phyloP scores from a whole-genome alignment of 1,140 invertebrate species.

The Eriosoma lanigerum region DNA sequence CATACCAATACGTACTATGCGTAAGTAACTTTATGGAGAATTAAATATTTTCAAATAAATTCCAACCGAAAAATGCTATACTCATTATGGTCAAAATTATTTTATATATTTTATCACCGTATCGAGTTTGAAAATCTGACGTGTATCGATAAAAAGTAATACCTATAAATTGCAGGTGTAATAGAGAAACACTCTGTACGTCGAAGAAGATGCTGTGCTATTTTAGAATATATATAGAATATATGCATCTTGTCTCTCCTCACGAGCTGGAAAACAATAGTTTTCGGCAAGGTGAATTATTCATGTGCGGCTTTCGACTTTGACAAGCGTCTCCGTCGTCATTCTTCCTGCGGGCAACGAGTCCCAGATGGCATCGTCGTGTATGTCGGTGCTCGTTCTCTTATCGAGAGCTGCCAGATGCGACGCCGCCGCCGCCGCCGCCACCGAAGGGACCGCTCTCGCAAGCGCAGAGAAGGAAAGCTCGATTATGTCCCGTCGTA shows the following conservation, averaged over 20 bases:
- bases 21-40: too few relatives aligned
- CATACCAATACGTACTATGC: too few relatives aligned
- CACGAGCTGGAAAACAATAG: slow-evolving; percentile 34
- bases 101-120: too few relatives aligned
- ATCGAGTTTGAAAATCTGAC: too few relatives aligned
- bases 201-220: too few relatives aligned
- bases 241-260: not conserved
- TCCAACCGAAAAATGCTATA: too few relatives aligned
- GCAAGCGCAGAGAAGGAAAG: not conserved
- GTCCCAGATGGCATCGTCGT: not conserved
- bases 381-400: not conserved
- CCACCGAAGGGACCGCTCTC: not conserved
- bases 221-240: not conserved
- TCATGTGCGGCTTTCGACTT: slow-evolving; percentile 46
- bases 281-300: slow-evolving; percentile 36
- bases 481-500: slow-evolving; percentile 36
- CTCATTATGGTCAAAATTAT: too few relatives aligned
- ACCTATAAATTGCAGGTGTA: too few relatives aligned
- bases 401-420: slow-evolving; percentile 43
- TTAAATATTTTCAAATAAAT: too few relatives aligned
- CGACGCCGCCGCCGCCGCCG: not conserved
- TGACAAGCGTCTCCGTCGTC: slow-evolving; percentile 13
- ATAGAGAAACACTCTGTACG: too few relatives aligned
- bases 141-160: too few relatives aligned
- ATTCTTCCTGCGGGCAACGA: not conserved